Evolutionary conservation across 1,140 invertebrate genomes (phyloP), one percentile per base, ranked within the genome.

Genomic region (Magallana gigas): DNA sequence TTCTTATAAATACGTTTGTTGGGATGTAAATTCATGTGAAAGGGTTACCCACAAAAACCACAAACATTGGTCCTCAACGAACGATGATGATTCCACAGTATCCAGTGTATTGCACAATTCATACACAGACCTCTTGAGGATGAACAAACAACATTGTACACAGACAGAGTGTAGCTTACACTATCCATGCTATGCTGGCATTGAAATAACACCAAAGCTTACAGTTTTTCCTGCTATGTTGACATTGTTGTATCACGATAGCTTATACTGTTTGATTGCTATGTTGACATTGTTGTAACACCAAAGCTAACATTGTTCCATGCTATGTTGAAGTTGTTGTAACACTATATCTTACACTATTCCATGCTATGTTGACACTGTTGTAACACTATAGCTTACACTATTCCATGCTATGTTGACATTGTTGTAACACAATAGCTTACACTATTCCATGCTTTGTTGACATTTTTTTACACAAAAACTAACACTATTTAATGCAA

Each of bases 331-430:
- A 99, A 23, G 0, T 23, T 23, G 23, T 23, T 23, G 23, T 23
- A 23, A 23, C 23, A 23, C 23, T 23, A 48, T 36, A 12, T 85
- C 90, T 84, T 88, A 93, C 92, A 86, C 96, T 95, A 95, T 99
- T 99, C 68, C 99, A 96, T 0, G 98, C 98, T 59, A 99, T 96
- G 95, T 99, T 99, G 89, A 99, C 97, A 94, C 98, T 99, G 93
- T 23, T 23, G 23, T 23, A 23, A 23, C 23, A 23, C 23, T 23
- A 48, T 18, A 12, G 85, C 90, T 84, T 88, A 93, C 92, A 86
- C 96, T 95, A 95, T 99, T 99, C 68, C 99, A 96, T 0, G 98
- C 98, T 59, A 99, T 96, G 95, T 99, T 99, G 89, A 99, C 97
- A 94, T 98, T 99, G 93, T 23, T 23, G 23, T 23, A 23, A 23